Evolutionary conservation across 2,113 vertebrate genomes (phyloP).

Genomic region (Raja brachyura): DNA sequence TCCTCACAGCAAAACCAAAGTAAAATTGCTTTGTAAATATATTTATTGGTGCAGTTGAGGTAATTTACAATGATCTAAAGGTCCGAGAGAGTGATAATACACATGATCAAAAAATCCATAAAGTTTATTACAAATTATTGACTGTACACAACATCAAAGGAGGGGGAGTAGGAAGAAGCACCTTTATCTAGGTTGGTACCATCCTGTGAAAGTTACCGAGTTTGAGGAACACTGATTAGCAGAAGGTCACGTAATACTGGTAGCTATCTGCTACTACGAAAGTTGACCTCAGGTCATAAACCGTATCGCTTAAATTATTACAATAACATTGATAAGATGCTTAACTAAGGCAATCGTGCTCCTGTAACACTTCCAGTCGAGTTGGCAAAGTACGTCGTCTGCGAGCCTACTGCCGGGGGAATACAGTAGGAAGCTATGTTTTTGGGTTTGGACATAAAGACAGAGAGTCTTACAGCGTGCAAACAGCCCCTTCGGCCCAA

Average conservation of each 20-base stretch:
- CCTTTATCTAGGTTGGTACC: conserved; percentile 44
- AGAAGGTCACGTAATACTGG: conserved; percentile 43
- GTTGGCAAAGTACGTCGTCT: neutral
- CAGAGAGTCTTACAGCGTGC: no score
- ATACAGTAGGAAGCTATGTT: neutral
- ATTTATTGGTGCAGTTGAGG: conserved; percentile 8
- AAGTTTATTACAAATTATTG: conserved; percentile 42
- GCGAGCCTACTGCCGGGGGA: neutral
- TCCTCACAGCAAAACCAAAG: neutral
- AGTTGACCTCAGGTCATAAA: neutral
- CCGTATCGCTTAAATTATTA: neutral
- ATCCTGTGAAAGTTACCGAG: conserved; percentile 45
- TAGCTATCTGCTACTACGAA: conserved; percentile 39
- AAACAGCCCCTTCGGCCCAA: no score
- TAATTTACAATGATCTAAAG: conserved; percentile 11
- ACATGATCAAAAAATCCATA: neutral
- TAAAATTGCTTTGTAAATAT: neutral
- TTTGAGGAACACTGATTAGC: conserved; percentile 25
- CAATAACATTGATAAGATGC: neutral
- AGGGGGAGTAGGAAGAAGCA: conserved; percentile 31
- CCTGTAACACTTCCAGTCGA: neutral
- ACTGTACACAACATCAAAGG: conserved; percentile 8
- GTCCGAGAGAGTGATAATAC: neutral
- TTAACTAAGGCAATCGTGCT: neutral
- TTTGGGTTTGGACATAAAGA: neutral